phyloP scores from a whole-genome alignment of 2,888 invertebrate genomes.

The Drosophila atripex region DNA sequence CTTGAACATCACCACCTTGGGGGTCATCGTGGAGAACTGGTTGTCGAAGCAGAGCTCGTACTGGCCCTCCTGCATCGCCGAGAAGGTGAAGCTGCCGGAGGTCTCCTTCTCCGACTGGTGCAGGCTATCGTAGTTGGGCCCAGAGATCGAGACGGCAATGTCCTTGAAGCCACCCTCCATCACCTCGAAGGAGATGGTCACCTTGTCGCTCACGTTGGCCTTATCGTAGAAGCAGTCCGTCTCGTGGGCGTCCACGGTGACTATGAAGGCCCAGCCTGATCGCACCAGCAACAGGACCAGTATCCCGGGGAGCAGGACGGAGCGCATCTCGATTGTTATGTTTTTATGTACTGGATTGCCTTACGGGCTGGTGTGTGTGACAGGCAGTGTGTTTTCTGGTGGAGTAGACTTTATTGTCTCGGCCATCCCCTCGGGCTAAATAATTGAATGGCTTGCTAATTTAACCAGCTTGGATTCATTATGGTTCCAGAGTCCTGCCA shows the following conservation, averaged over 20 bases:
- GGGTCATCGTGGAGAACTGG: conserved; percentile 55
- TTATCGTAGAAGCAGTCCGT: conserved; percentile 58
- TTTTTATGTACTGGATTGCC: too few relatives aligned
- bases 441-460: conserved; percentile 69
- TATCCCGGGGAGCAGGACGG: neutral
- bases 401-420: conserved; percentile 9
- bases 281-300: neutral
- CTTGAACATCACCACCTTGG: conserved; percentile 69
- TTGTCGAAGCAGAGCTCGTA: conserved; percentile 63
- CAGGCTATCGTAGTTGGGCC: conserved; percentile 38
- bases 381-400: neutral
- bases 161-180: conserved; percentile 72
- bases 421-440: conserved; percentile 42
- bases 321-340: conserved; percentile 35
- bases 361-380: too few relatives aligned
- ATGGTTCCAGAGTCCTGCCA: conserved; percentile 26
- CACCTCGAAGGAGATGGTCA: conserved; percentile 61
- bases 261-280: conserved; percentile 33
- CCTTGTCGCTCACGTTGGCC: conserved; percentile 47
- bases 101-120: conserved; percentile 42
- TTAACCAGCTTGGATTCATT: conserved; percentile 38
- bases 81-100: conserved; percentile 60
- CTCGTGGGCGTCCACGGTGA: conserved; percentile 69
- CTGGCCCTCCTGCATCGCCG: conserved; percentile 42
- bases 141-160: conserved; percentile 49